Base-by-base conservation (phyloP, 2,797 vertebrate genomes). In the Anguilla obscura region DNA sequence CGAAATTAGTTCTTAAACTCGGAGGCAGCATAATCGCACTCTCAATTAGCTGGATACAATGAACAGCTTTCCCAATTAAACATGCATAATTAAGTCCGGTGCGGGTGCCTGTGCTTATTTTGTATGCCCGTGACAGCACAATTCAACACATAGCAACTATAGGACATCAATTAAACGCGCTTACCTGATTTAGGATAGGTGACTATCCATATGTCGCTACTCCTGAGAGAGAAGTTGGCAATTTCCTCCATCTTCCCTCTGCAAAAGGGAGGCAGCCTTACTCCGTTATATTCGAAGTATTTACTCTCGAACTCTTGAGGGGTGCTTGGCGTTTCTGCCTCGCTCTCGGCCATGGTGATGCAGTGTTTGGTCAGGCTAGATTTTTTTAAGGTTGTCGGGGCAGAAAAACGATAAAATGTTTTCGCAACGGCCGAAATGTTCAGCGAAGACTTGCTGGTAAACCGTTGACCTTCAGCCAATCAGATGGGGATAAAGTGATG, bases 181-280 rank as follows among this genome's bases (percentile, higher is more conserved):
- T 89, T 96, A 99, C 98, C 98, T 96, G 98, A 99, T 94, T 99
- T 99, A 8, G 98, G 98, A 91, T 99, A 99, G 85, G 98, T 99
- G 90, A 99, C 97, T 6, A 99, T 99, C 98, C 98, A 99, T 91
- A 99, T 97, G 93, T 99, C 98, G 94, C 96, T 98, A 90, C 97
- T 96, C 93, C 98, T 96, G 90, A 98, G 96, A 71, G 98, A 97
- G 96, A 99, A 98, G 95, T 97, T 96, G 88, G 97, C 94, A 92
- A 99, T 98, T 91, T 99, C 98, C 94, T 99, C 98, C 98, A 99
- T 99, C 96, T 98, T 98, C 89, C 98, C 98, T 88, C 97, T 96
- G 96, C 98, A 99, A 95, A 99, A 99, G 93, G 98, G 98, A 92
- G 98, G 98, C 91, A 99, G 96, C 92, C 98, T 96, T 92, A 99